Base-by-base conservation (phyloP, 1,140 invertebrate genomes). In the Bombus huntii region DNA sequence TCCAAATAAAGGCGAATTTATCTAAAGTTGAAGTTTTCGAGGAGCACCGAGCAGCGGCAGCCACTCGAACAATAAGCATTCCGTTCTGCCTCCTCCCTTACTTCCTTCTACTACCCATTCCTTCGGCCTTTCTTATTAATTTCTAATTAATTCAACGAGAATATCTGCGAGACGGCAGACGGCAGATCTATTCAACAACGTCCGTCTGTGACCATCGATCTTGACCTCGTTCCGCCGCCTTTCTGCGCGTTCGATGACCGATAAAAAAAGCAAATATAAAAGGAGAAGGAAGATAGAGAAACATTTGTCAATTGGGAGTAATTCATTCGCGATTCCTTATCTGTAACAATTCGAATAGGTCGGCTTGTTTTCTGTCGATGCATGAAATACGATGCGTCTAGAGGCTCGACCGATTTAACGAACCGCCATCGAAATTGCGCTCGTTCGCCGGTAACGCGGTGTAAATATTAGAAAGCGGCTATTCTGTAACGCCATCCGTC, bases 1-100 rank as follows among this genome's bases (percentile, higher is more conserved):
- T 34, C 8, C 44, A 59, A 57, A 77, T 81, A 65, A 73, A 85
- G 22, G 22, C n/a, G 25, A 75, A 86, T 86, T 89, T 81, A 81
- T 77, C 62, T 75, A 66, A 70, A 89, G 87, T 53, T 59, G 47
- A 82, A 86, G 57, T 73, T 85, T 42, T 34, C 71, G 62, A 34
- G 39, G 28, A 73, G 31, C 44, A 34, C 0, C 42, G 10, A 47
- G 13, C 34, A 28, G 42, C 37, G 39, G 53, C 18, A 12, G 28
- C 44, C 44, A 68, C 47, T 82, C 72, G 62, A 68, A 82, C 59
- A 68, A 81, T 82, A 68, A 70, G n/a, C 59, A 53, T 39, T 59
- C 37, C 5, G 6, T 25, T 15, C 37, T 13, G 3, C 68, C 28
- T 12, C 28, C 13, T 28, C 34, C n/a, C 3, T 10, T 3, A 9